These are phyloP conservation scores for Esperia sulphurella DNA, from an alignment of 2,888 invertebrate species.

Conservation along the genomic window DNA sequence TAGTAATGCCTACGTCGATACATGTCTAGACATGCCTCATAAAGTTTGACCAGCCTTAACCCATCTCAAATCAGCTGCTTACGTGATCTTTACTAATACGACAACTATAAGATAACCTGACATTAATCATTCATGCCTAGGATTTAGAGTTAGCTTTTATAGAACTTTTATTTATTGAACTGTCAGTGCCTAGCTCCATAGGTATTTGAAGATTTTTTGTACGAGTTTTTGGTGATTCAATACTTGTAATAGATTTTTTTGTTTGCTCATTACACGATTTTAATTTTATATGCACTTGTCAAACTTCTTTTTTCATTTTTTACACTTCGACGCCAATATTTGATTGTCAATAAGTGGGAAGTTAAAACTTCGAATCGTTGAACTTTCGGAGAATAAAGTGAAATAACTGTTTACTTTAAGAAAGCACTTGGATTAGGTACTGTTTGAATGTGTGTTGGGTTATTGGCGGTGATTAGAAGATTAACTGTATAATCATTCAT, in stretches of 20 bases:
- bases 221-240: constrained; percentile 36
- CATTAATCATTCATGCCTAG: constrained; percentile 67
- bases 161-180: constrained; percentile 49
- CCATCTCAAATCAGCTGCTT: constrained; percentile 44
- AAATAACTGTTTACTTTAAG: constrained; percentile 28
- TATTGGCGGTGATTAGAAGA: constrained; percentile 36
- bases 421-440: constrained; percentile 30
- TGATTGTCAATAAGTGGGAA: constrained; percentile 3
- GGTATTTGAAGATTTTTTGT: constrained; percentile 49
- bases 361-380: not conserved
- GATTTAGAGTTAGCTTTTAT: constrained; percentile 49
- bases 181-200: constrained; percentile 45
- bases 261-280: constrained; percentile 17
- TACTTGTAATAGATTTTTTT: constrained; percentile 27
- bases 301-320: constrained; percentile 11
- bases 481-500: constrained; percentile 27
- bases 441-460: constrained; percentile 44
- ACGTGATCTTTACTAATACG: constrained; percentile 49
- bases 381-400: not conserved
- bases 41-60: constrained; percentile 43
- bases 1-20: constrained; percentile 29
- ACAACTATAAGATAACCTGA: constrained; percentile 55
- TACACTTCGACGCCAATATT: constrained; percentile 4
- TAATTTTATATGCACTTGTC: constrained; percentile 19
- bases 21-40: constrained; percentile 47